phyloP scores from a whole-genome alignment of 2,888 invertebrate genomes.

The Nemapogon koenigi region DNA sequence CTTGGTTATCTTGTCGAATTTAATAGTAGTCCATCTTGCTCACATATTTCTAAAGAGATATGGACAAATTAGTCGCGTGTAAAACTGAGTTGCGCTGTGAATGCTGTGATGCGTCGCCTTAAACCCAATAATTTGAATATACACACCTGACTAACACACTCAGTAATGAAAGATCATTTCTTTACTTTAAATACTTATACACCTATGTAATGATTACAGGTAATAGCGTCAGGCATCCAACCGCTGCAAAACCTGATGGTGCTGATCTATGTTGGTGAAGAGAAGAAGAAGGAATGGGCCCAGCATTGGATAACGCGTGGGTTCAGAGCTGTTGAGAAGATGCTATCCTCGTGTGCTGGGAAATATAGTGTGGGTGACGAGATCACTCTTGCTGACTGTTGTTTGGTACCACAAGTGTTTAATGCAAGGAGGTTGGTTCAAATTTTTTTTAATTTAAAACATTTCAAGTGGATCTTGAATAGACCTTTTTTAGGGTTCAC shows the following conservation, averaged over 20 bases:
- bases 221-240: slow-evolving; percentile 94
- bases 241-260: slow-evolving; percentile 94
- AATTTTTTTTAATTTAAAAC: background rate
- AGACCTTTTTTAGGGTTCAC: too few species aligned
- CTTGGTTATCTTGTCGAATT: too few species aligned
- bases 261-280: slow-evolving; percentile 85
- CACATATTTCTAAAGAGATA: too few species aligned
- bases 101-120: too few species aligned
- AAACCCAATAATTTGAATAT: too few species aligned
- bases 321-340: slow-evolving; percentile 87
- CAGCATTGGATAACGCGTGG: slow-evolving; percentile 92
- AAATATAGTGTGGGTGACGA: slow-evolving; percentile 94
- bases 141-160: too few species aligned
- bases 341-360: slow-evolving; percentile 83
- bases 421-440: slow-evolving; percentile 83
- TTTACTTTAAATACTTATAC: too few species aligned
- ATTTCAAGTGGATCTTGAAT: too few species aligned
- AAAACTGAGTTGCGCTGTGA: too few species aligned
- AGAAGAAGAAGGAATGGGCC: slow-evolving; percentile 92
- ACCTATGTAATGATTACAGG: slow-evolving; percentile 28
- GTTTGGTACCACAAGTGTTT: slow-evolving; percentile 93
- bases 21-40: too few species aligned
- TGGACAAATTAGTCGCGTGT: too few species aligned
- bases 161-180: too few species aligned
- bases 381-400: slow-evolving; percentile 93